Percentiles rank a stretch among this genome's conserved stretches.
Evolutionary conservation across 2,797 vertebrate species (phyloP).

Genomic region (Acanthiza pusilla): DNA sequence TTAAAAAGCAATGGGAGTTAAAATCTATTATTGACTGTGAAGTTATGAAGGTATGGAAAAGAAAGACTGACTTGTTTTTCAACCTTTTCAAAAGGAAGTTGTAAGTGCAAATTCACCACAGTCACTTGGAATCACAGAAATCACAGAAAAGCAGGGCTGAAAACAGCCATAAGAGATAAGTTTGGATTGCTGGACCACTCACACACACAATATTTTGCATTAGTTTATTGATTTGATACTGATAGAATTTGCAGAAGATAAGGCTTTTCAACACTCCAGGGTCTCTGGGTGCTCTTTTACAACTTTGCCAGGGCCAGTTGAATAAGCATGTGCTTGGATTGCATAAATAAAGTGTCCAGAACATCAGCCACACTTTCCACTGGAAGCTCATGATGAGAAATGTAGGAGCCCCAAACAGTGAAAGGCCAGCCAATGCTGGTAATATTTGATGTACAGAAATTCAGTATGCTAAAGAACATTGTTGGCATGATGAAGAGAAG

Average conservation of each 20-base stretch:
- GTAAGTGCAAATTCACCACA: background rate
- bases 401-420: background rate
- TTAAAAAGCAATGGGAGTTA: background rate
- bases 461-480: background rate
- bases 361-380: accelerated
- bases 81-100: background rate
- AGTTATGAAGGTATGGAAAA: background rate
- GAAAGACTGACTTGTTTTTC: background rate
- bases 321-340: background rate
- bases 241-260: background rate
- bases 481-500: background rate
- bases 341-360: background rate
- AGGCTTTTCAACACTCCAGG: background rate
- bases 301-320: background rate
- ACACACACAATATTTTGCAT: background rate
- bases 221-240: background rate
- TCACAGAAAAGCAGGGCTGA: background rate
- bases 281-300: background rate
- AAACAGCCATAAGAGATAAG: background rate
- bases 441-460: background rate
- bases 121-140: background rate
- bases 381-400: background rate
- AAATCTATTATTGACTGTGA: background rate
- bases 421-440: background rate
- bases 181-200: background rate